These are phyloP conservation scores for Solea solea DNA, from an alignment of 2,113 vertebrate species.

Conservation along the genomic window DNA sequence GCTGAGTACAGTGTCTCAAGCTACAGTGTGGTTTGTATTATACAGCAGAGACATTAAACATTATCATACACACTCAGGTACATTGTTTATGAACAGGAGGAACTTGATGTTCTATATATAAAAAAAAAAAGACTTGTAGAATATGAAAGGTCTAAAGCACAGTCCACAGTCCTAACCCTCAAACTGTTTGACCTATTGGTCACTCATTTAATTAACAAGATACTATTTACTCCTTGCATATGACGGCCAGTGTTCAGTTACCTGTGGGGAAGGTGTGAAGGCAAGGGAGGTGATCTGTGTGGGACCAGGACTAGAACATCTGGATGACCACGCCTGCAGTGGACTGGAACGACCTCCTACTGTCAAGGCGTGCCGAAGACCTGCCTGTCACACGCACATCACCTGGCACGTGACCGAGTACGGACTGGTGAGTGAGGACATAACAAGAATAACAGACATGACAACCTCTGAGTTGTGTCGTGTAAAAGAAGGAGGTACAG, in stretches of 20 bases:
- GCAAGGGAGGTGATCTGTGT: constrained; percentile 84
- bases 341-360: constrained; percentile 72
- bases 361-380: constrained; percentile 81
- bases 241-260: constrained; percentile 87
- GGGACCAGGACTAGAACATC: constrained; percentile 70
- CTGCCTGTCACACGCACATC: constrained; percentile 80
- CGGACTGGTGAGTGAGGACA: constrained; percentile 59
- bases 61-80: background rate
- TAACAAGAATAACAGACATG: too few species aligned
- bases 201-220: too few species aligned
- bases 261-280: constrained; percentile 90
- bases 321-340: constrained; percentile 80
- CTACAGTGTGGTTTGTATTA: constrained; percentile 70
- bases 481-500: background rate
- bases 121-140: too few species aligned
- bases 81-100: too few species aligned
- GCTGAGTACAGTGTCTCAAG: constrained; percentile 75
- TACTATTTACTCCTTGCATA: background rate
- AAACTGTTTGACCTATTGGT: background rate
- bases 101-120: too few species aligned
- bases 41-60: background rate
- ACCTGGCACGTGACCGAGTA: constrained; percentile 82
- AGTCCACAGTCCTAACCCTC: too few species aligned
- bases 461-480: background rate
- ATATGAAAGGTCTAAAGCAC: too few species aligned